Evolutionary conservation across 1,140 invertebrate species (phyloP), one percentile per base, ranked within the genome.

Genomic region (Plutomurus gul): DNA sequence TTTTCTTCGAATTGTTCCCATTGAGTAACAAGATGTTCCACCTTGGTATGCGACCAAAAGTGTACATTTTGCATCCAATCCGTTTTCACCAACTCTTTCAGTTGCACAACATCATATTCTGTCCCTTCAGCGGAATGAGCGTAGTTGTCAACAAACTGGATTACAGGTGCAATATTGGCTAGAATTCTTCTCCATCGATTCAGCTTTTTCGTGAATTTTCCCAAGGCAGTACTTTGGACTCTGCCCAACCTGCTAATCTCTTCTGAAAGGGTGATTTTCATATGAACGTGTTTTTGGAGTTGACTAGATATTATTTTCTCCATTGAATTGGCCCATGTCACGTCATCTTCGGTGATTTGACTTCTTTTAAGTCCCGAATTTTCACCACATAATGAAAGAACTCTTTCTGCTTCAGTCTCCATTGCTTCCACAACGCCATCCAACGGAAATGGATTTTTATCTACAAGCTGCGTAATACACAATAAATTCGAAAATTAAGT

Each of bases 171-270:
- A 2, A 83, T 8, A 65, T 82, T 81, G 0, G 71, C 76, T 1
- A 83, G 25, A 22, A 82, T 60, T 40, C 82, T 47, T 27, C 80
- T 39, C 80, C 78, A 81, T 4, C 78, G 75, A 46, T 77, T 77
- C 18, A 81, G 11, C 18, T 71, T 81, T 39, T 77, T 73, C 0
- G 33, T 40, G 6, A 83, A 7, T 56, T 71, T 81, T 4, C 36
- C 47, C 8, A 27, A 13, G 3, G 47, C 39, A 1, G 30, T 8
- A 10, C 18, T 71, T 25, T 77, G 51, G 18, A 20, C 36, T 20
- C 60, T 47, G 1, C 40, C 39, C 11, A 40, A 33, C 18, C 33
- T 77, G 1, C 13, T 20, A 33, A 46, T 47, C 7, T 46, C 60
- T 22, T 77, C 76, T 0, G 37, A 25, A 18, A 71, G n/a, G 33